These are phyloP conservation scores for Aporophyla lueneburgensis DNA, from an alignment of 2,888 invertebrate species.

Conservation along the genomic window DNA sequence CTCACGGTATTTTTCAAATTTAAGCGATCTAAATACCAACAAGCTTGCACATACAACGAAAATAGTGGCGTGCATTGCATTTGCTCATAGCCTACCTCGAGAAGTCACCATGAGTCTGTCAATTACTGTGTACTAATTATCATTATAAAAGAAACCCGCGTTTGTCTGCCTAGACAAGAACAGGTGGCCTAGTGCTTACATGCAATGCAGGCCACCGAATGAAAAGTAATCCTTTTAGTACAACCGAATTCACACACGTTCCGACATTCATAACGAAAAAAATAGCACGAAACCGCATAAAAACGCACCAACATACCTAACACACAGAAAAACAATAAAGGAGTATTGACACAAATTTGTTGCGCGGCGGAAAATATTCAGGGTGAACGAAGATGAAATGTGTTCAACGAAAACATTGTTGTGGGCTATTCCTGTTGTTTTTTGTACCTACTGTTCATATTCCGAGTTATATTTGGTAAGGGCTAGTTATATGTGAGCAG, in stretches of 20 bases:
- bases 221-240: not conserved
- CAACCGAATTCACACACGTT: not conserved
- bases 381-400: constrained; percentile 36
- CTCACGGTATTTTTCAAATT: no score
- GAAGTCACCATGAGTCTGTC: no score
- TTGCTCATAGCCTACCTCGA: no score
- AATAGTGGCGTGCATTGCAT: no score
- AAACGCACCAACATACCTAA: constrained; percentile 26
- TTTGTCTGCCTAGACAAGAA: no score
- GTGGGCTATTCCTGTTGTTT: constrained; percentile 38
- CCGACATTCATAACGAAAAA: constrained; percentile 11
- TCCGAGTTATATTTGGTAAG: constrained; percentile 1
- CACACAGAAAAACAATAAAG: constrained; percentile 33
- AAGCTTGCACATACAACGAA: no score
- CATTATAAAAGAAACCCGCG: no score
- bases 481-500: not conserved
- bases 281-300: constrained; percentile 2
- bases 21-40: no score
- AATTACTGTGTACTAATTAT: no score
- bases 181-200: no score
- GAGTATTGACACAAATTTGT: constrained; percentile 50
- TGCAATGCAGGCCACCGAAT: not conserved
- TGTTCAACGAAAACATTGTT: constrained; percentile 34
- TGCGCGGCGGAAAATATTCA: constrained; percentile 42
- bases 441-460: constrained; percentile 23